Conservation (phyloP, 2,113 vertebrate species). For the Protobothrops flavoviridis region DNA sequence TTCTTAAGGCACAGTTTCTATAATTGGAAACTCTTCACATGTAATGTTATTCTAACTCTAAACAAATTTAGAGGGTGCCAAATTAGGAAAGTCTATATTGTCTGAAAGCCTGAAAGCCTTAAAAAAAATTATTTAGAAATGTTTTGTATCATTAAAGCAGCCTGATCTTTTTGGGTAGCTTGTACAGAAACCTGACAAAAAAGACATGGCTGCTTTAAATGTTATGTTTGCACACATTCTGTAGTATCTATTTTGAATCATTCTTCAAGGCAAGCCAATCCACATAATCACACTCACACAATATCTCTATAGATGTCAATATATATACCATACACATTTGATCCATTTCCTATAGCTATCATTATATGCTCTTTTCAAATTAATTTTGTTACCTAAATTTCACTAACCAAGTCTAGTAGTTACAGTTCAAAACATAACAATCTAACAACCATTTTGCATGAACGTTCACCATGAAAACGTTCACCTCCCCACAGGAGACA, state of each 20-base stretch:
- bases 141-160: background rate
- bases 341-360: background rate
- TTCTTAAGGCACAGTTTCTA: background rate
- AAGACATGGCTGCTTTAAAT: background rate
- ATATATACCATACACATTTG: background rate
- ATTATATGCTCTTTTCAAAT: constrained; percentile 27
- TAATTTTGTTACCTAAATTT: constrained; percentile 3
- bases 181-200: background rate
- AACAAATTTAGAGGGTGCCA: background rate
- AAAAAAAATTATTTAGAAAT: background rate
- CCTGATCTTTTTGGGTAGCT: background rate
- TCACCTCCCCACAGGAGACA: constrained; percentile 60
- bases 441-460: constrained; percentile 40
- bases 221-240: background rate
- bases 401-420: constrained; percentile 37
- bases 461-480: constrained; percentile 46
- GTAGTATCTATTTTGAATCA: background rate
- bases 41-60: background rate
- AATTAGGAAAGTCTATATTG: background rate
- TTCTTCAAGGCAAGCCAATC: background rate
- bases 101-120: background rate
- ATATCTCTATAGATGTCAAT: background rate
- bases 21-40: background rate
- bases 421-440: constrained; percentile 49
- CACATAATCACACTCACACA: background rate